These are phyloP conservation scores for Otus scops DNA, from an alignment of 2,797 vertebrate genomes.

Conservation along the genomic window DNA sequence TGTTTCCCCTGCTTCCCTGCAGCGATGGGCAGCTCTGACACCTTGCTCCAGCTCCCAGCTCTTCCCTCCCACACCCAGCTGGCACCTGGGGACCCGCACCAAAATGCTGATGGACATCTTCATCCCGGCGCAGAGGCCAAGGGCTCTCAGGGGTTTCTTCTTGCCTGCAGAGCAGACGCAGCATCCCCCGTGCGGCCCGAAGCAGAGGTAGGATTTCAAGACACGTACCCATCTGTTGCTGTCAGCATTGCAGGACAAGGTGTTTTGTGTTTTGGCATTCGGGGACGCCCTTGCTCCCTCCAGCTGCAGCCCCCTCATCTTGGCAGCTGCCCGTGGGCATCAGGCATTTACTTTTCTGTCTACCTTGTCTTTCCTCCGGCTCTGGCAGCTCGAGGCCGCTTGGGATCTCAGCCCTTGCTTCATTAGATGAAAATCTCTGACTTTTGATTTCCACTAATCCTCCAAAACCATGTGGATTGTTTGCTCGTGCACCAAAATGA, in stretches of 20 bases:
- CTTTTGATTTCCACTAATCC: neutral
- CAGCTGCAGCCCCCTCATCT: neutral
- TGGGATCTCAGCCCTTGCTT: neutral
- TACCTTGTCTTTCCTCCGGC: fast-evolving
- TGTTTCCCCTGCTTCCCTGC: fast-evolving
- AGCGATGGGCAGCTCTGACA: neutral
- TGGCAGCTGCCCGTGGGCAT: neutral
- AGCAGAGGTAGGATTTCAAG: neutral
- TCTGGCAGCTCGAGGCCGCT: neutral
- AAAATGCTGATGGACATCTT: no score
- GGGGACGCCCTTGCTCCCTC: neutral
- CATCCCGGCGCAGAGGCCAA: neutral
- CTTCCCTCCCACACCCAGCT: neutral
- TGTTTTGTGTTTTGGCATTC: neutral
- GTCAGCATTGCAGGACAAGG: neutral
- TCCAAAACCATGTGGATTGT: fast-evolving
- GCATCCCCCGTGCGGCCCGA: fast-evolving
- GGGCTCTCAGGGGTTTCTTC: neutral
- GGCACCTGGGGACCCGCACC: fast-evolving
- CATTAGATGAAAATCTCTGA: neutral
- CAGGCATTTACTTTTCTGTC: neutral
- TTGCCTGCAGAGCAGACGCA: neutral
- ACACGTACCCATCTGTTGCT: fast-evolving
- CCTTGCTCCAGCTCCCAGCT: neutral
- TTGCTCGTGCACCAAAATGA: neutral